A percentile compares a stretch with the other conserved stretches of the same genome.
Conservation (phyloP, 53 echinoderm and acorn worm genomes). For the Glandiceps talaboti region DNA sequence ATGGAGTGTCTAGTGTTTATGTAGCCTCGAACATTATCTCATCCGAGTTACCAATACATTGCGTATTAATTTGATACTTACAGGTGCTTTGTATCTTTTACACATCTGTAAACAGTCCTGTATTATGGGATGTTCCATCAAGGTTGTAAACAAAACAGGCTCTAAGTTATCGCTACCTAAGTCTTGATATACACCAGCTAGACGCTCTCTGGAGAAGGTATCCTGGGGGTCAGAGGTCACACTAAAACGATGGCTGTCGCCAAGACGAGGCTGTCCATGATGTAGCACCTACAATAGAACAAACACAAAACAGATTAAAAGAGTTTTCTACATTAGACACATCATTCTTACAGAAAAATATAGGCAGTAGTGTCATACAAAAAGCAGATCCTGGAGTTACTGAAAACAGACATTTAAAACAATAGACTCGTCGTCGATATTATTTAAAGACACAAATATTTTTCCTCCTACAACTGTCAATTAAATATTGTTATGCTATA, state of each 20-base stretch:
- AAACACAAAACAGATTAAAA: too few relatives aligned
- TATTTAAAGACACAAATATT: too few relatives aligned
- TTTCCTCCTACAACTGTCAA: too few relatives aligned
- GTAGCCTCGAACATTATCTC: too few relatives aligned
- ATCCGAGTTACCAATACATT: too few relatives aligned
- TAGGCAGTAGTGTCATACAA: too few relatives aligned
- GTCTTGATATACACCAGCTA: constrained; percentile 81
- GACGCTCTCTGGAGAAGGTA: constrained; percentile 88
- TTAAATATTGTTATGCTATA: too few relatives aligned
- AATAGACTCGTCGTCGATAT: too few relatives aligned
- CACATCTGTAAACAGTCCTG: constrained; percentile 80
- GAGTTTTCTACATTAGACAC: too few relatives aligned
- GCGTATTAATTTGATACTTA: constrained; percentile 40
- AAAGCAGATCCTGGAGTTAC: too few relatives aligned
- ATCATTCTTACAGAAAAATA: too few relatives aligned
- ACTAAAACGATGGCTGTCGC: constrained; percentile 96
- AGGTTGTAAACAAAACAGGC: constrained; percentile 71
- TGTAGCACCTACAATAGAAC: constrained; percentile 91
- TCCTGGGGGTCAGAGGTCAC: constrained; percentile 98
- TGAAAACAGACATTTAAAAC: background rate
- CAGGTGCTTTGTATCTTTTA: constrained; percentile 70
- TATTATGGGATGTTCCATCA: constrained; percentile 89
- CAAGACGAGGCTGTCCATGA: constrained; percentile 85
- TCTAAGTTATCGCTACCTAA: constrained; percentile 66
- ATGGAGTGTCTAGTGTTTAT: too few relatives aligned